Conservation (phyloP, 53 echinoderm and acorn worm genomes). For the Echinarachnius parma region DNA sequence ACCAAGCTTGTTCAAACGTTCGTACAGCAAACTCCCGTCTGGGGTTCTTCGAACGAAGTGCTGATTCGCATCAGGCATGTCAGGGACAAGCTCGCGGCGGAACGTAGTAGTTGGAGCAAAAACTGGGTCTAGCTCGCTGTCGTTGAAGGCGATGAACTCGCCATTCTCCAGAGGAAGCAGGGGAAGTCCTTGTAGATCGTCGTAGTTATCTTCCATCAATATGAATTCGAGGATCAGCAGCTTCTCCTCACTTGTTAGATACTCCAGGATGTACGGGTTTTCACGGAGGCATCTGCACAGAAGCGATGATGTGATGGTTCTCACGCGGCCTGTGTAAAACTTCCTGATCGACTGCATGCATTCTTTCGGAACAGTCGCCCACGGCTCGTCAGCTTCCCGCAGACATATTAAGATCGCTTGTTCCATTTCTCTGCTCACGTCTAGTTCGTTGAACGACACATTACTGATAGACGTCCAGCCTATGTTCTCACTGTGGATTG, state of each 20-base stretch:
- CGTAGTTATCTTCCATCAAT: background rate
- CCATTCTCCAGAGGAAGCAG: slow-evolving; percentile 28
- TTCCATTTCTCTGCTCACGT: slow-evolving; percentile 4
- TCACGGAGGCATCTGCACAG: slow-evolving; percentile 16
- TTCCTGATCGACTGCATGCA: slow-evolving; percentile 9
- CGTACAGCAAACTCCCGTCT: no score
- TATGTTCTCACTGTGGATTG: slow-evolving; percentile 49
- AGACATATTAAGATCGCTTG: slow-evolving; percentile 2
- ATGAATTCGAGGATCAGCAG: slow-evolving; percentile 28
- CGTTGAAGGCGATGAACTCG: background rate
- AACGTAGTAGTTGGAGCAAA: slow-evolving; percentile 11
- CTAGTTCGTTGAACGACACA: slow-evolving; percentile 21
- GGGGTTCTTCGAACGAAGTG: slow-evolving; percentile 18
- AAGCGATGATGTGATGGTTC: background rate
- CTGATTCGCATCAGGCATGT: background rate
- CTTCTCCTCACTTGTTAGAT: slow-evolving; percentile 10
- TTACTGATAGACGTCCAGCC: slow-evolving; percentile 53
- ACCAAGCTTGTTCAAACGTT: no score
- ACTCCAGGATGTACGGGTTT: background rate
- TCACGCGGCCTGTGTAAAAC: background rate
- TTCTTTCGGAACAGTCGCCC: slow-evolving; percentile 7
- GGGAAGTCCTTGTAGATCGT: background rate
- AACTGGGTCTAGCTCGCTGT: background rate
- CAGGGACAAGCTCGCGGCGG: slow-evolving; percentile 13
- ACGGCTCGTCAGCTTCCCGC: background rate